Conservation (phyloP, 2,113 vertebrate genomes). For the Nematolebias whitei region DNA sequence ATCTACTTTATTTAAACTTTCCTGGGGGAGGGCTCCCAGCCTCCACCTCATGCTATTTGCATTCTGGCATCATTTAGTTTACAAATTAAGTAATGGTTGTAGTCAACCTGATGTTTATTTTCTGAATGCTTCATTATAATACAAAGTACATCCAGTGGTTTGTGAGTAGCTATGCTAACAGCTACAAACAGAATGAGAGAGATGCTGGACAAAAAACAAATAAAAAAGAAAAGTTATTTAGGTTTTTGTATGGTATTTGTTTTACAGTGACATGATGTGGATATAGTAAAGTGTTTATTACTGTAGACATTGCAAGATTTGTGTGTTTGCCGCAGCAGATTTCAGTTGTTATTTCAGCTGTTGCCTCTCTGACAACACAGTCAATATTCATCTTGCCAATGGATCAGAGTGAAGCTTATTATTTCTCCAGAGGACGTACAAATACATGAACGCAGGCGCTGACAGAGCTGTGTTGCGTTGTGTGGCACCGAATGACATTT, state of each 20-base stretch:
- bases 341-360: no score
- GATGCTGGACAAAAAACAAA: no score
- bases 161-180: no score
- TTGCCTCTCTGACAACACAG: not conserved
- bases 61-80: no score
- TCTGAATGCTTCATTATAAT: not conserved
- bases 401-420: slow-evolving; percentile 1
- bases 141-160: not conserved
- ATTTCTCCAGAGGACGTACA: not conserved
- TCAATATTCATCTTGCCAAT: slow-evolving; percentile 12
- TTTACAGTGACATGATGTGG: not conserved
- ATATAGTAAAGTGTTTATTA: no score
- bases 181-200: not conserved
- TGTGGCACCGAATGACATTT: not conserved
- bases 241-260: not conserved
- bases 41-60: no score
- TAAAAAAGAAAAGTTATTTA: no score
- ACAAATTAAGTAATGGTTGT: no score
- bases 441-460: not conserved
- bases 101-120: no score
- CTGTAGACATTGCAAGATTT: no score
- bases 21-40: no score
- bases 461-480: not conserved
- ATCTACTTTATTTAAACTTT: no score
- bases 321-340: not conserved